phyloP scores from a whole-genome alignment of 1,140 invertebrate genomes.

The Pentalonia nigronervosa region DNA sequence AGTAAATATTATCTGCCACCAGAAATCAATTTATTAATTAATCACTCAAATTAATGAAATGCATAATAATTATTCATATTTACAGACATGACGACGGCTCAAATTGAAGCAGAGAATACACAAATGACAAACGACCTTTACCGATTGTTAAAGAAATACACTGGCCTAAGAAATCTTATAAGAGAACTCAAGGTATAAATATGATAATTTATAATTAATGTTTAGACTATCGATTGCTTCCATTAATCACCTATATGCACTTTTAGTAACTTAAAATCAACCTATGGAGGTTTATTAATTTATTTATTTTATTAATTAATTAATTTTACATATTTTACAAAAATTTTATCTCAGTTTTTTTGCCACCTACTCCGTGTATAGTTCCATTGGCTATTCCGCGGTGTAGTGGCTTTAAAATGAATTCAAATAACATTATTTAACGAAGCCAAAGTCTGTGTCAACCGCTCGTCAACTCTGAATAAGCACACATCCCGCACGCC shows the following conservation, averaged over 20 bases:
- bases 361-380: no score
- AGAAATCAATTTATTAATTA: not conserved
- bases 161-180: conserved; percentile 85
- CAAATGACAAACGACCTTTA: conserved; percentile 93
- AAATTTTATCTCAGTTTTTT: not conserved
- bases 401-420: not conserved
- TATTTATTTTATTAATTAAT: no score
- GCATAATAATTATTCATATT: conserved; percentile 61
- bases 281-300: no score
- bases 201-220: not conserved
- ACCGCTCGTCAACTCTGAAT: not conserved
- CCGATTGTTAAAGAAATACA: conserved; percentile 88
- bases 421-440: not conserved
- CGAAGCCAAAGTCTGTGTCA: not conserved
- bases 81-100: conserved; percentile 89
- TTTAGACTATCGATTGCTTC: no score
- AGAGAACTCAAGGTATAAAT: conserved; percentile 81
- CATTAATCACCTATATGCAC: not conserved
- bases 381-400: no score
- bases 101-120: conserved; percentile 92
- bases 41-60: not conserved
- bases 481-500: not conserved
- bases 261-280: not conserved
- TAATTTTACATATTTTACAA: not conserved
- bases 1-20: not conserved